phyloP scores from a whole-genome alignment of 1,140 invertebrate genomes.

The Zaprionus lachaisei region DNA sequence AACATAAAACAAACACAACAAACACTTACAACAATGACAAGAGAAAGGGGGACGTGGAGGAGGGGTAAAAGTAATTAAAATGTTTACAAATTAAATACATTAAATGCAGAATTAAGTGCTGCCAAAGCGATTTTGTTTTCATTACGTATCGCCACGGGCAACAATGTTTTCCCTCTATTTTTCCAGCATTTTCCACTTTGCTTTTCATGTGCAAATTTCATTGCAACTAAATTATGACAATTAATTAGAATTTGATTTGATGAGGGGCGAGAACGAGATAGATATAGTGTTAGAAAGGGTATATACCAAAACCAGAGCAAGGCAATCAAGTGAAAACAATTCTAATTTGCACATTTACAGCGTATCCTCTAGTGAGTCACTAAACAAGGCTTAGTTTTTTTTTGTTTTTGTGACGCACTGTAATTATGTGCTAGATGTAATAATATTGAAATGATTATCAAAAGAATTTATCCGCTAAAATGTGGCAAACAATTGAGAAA shows the following conservation, averaged over 20 bases:
- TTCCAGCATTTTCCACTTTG: background rate
- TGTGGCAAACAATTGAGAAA: slow-evolving; percentile 28
- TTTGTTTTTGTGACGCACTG: slow-evolving; percentile 3
- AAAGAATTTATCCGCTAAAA: slow-evolving; percentile 27
- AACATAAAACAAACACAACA: slow-evolving; percentile 37
- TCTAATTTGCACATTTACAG: background rate
- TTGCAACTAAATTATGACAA: slow-evolving; percentile 25
- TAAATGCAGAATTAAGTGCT: slow-evolving; percentile 43
- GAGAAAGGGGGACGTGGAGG: background rate
- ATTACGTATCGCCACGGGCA: slow-evolving; percentile 7
- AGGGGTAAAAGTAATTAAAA: slow-evolving; percentile 47
- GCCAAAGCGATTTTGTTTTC: slow-evolving; percentile 30
- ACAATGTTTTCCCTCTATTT: background rate
- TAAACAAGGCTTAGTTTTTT: background rate
- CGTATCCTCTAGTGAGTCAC: slow-evolving; percentile 4
- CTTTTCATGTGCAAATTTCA: slow-evolving; percentile 27
- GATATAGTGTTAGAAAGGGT: background rate
- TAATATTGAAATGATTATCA: slow-evolving; percentile 33
- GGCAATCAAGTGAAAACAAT: background rate
- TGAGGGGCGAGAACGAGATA: slow-evolving; percentile 1
- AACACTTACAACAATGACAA: slow-evolving; percentile 26
- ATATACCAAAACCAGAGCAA: background rate
- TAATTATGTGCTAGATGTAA: background rate
- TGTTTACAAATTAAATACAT: slow-evolving; percentile 53
- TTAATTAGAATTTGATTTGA: slow-evolving; percentile 36